Evolutionary conservation across 2,888 invertebrate species (phyloP), one percentile per base, ranked within the genome.

Genomic region (Troides oblongomaculatus): DNA sequence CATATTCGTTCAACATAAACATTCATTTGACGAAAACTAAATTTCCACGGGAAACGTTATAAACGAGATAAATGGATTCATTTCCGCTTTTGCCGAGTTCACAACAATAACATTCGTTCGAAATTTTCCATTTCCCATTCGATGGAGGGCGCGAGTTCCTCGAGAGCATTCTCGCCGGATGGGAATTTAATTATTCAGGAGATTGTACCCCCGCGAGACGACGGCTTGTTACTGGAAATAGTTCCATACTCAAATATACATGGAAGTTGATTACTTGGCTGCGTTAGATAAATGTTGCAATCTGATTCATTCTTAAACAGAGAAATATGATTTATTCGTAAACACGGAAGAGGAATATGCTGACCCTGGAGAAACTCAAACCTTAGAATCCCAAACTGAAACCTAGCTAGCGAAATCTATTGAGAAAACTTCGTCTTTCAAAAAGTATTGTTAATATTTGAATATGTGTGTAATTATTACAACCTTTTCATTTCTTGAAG

Each of bases 151-250:
- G 23, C 12, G 21, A 56, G 66, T 64, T 50, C 53, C 39, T 39
- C 39, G 63, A 50, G 59, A 64, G 39, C 60, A 18, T 64, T 64
- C 53, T 21, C 64, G 53, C 60, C 59, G 59, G 63, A 68, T 68
- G 53, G 36, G n/a, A 68, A 64, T 64, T 68, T 64, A 68, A 68
- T 68, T 68, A 68, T 68, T 68, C 68, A 68, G 68, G 68, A 64
- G 68, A 68, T 68, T 68, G 68, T 68, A 64, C 2, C 60, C 60
- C 64, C 59, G 14, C 23, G 62, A 43, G 30, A 25, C 25, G 14
- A 12, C 10, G 14, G 21, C n/a, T 57, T 58, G 62, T 46, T n/a
- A 58, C 30, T 58, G 58, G 50, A 62, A 58, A 58, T 68, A 68
- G 68, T 63, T 58, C 21, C 4, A 66, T 4, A 17, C 10, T 56